Conservation (phyloP, 2,888 invertebrate species). For the Scaptomyza parva region DNA sequence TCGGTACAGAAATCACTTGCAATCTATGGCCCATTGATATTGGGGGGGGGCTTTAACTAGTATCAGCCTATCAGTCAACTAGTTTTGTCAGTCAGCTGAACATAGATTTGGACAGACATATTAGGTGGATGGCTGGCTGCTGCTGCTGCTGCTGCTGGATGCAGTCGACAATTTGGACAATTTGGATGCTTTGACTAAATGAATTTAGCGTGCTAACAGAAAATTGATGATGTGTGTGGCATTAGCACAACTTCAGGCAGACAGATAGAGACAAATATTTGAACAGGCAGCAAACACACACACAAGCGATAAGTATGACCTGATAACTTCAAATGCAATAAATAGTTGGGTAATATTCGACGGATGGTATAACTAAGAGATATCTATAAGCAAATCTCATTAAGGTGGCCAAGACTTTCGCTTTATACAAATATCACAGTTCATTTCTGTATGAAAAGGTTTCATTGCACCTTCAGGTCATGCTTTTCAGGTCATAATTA, state of each 20-base stretch:
- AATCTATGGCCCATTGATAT: conserved; percentile 16
- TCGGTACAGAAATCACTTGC: conserved; percentile 23
- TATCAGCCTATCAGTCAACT: conserved; percentile 19
- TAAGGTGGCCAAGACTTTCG: too few relatives aligned
- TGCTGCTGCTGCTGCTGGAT: too few relatives aligned
- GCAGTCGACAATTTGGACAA: conserved; percentile 45
- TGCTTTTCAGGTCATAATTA: too few relatives aligned
- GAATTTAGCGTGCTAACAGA: conserved; percentile 75
- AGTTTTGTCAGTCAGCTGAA: conserved; percentile 24
- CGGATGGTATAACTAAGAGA: neutral
- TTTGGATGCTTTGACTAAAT: conserved; percentile 74
- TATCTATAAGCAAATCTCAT: too few relatives aligned
- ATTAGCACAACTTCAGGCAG: conserved; percentile 18
- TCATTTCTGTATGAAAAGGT: too few relatives aligned
- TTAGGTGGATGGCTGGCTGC: conserved; percentile 32
- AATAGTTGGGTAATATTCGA: neutral
- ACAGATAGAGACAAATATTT: conserved; percentile 9
- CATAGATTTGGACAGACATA: conserved; percentile 38
- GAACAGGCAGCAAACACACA: neutral
- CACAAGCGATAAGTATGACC: neutral
- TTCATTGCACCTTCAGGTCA: neutral
- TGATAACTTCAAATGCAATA: too few relatives aligned
- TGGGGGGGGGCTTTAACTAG: conserved; percentile 22
- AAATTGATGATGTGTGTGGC: conserved; percentile 58
- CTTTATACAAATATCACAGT: too few relatives aligned